Evolutionary conservation across 30 jellyfish, hydroid and myxozoan genomes (phyloP).

Genomic region (Aurelia sp.): DNA sequence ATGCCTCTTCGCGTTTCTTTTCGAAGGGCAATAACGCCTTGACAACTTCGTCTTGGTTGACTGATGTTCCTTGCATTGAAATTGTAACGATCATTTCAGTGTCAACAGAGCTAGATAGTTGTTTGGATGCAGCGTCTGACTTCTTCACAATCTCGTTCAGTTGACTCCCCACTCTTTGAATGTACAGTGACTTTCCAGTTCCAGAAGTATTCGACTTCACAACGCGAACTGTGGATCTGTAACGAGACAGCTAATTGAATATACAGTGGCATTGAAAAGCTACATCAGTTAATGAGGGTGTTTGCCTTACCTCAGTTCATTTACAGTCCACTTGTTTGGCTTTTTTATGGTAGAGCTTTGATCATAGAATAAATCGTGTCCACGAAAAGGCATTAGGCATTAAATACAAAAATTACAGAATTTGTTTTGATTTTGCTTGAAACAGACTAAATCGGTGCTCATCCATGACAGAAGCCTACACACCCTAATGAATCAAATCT

Average conservation of each 20-base stretch:
- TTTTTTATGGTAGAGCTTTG: too few relatives aligned
- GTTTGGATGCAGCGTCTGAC: slow-evolving; percentile 12
- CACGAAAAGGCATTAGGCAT: too few relatives aligned
- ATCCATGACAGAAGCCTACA: too few relatives aligned
- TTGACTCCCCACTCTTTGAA: slow-evolving; percentile 31
- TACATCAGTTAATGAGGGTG: too few relatives aligned
- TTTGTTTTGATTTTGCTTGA: too few relatives aligned
- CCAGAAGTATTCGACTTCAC: slow-evolving; percentile 71
- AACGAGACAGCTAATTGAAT: background rate
- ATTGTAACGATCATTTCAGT: slow-evolving; percentile 43
- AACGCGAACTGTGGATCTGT: slow-evolving; percentile 70
- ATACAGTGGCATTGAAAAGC: too few relatives aligned
- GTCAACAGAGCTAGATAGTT: slow-evolving; percentile 25
- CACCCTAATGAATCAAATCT: too few relatives aligned
- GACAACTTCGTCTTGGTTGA: slow-evolving; percentile 51
- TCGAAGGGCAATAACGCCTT: slow-evolving; percentile 53
- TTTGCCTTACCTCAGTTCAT: too few relatives aligned
- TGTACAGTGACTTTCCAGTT: slow-evolving; percentile 71
- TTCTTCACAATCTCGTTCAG: slow-evolving; percentile 12
- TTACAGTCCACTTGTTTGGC: too few relatives aligned
- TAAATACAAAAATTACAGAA: too few relatives aligned
- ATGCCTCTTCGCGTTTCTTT: slow-evolving; percentile 53
- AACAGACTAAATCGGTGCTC: too few relatives aligned
- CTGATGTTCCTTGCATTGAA: slow-evolving; percentile 73
- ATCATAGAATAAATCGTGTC: too few relatives aligned